Base-by-base conservation (phyloP, 1,140 invertebrate genomes). In the Drosophila kanapiae region DNA sequence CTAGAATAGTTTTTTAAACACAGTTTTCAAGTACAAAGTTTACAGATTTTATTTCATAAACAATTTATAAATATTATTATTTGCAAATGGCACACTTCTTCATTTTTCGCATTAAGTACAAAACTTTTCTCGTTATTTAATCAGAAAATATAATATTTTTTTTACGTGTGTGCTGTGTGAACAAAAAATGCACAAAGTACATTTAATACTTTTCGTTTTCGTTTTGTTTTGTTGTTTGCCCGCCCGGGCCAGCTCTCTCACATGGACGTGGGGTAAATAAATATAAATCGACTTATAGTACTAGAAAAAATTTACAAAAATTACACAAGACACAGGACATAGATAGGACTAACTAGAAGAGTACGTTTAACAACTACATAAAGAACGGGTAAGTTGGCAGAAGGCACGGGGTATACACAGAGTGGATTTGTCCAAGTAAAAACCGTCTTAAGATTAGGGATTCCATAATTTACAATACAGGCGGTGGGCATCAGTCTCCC, bases 111-210 rank as follows among this genome's bases (percentile, higher is more conserved):
- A 47, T 80, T 80, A 80, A 84, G 78, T 83, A 82, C 69, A 76
- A 63, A 56, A 78, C 47, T 31, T 69, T 45, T 40, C 14, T 71
- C 42, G 31, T 48, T 48, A n/a, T 40, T 47, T 35, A 23, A 23
- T 53, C 43, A 38, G 64, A 69, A 67, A 53, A 56, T 38, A 56
- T 38, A 56, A 38, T 56, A 56, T 23, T 38, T 56, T 35, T 75
- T 29, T 57, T 75, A 29, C 58, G 42, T 29, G 58, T 75, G 74
- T 68, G 72, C 72, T 59, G 59, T 80, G 56, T 62, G 69, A 82
- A 83, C 35, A 56, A 27, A 61, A 87, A 87, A 88, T 87, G 83
- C 83, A 88, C 80, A 88, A 75, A 88, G 84, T 88, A 83, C 84
- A 84, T 64, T 75, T 88, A 84, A 88, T 88, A 90, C 84, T 84